Base-by-base conservation (phyloP, 2,113 vertebrate genomes). In the Salvelinus fontinalis region DNA sequence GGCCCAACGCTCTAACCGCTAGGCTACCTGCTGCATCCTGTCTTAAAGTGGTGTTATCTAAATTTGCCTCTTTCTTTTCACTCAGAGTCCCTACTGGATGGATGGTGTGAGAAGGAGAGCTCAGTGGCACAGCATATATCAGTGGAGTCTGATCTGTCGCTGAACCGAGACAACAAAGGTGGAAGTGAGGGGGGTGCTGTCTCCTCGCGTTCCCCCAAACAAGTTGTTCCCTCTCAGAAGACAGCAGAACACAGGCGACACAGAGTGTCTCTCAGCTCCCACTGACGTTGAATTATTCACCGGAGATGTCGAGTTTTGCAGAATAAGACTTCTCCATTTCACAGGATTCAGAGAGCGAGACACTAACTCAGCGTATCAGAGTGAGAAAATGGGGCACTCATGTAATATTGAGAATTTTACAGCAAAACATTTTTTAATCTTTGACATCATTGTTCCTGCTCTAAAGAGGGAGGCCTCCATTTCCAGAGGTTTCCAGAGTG, bases 341-440 rank as follows among this genome's bases (percentile, higher is more conserved):
- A 87, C 84, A 79, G 84, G 75, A 83, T 90, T 88, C 89, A 72
- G 72, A 86, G 81, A 83, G 82, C 81, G 86, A 84, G 70, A 70
- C 81, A 80, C 57, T 69, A 83, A 84, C 87, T 91, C 89, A 83
- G 82, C 86, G 91, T 89, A 91, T 91, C 91, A 86, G 39, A 44
- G 79, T 77, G 84, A 74, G 81, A 29, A 81, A 80, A 75, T n/a
- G 79, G 85, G 73, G 79, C 86, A 87, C 87, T 93, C 91, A 94
- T 94, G 91, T 87, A 94, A 94, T 93, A 93, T 92, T 93, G 90
- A 94, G 89, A 90, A 82, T 89, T 54, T 89, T 75, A 88, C 89
- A 89, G 91, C 80, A 86, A 81, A 85, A 87, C 87, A 74, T 74
- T 83, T 44, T 44, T 44, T 79, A 62, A 84, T 82, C 89, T 85